Evolutionary conservation across 2,888 invertebrate species (phyloP), one percentile per base, ranked within the genome.

Genomic region (Tipula confusa): DNA sequence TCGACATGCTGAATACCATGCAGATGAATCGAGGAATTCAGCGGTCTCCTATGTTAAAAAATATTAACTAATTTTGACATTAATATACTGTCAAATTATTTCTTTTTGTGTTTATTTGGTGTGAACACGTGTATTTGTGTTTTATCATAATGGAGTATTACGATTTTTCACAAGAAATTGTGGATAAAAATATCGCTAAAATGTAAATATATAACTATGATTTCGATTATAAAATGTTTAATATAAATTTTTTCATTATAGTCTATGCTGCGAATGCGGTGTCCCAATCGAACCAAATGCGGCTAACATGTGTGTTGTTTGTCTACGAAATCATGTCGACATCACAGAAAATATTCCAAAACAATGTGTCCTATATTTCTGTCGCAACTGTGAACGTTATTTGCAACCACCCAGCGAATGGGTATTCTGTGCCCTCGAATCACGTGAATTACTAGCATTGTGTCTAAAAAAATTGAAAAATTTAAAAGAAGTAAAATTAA

Each of bases 301-400:
- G 1, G 94, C 98, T 0, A 99, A 98, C 89, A 98, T 98, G 97
- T 99, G 99, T 89, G 96, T 98, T 0, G 95, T 95, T 24, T 99
- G 99, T 89, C 90, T 99, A 43, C 92, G 98, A 79, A 94, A 95
- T 36, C 93, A 95, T 87, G 94, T 98, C 2, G 99, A 99, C 87
- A 98, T 99, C 84, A 97, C 98, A 0, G 97, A 97, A 88, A 96
- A 95, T 31, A 98, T 99, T 88, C 97, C 98, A 0, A 99, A 99
- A 88, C 97, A 98, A 90, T 95, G 93, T 0, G 94, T 94, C 0
- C 88, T 99, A 13, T 94, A 97, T 87, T 98, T 97, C 88, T 99
- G 98, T 87, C 93, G 94, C 87, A 95, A 95, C 85, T 99, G 98
- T 90, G 98, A 98, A 90, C 93, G 98, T 86, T 99, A 98, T 89